Percentiles rank a stretch among this genome's conserved stretches.
phyloP scores from a whole-genome alignment of 2,113 vertebrate genomes.

The Oreochromis aureus region DNA sequence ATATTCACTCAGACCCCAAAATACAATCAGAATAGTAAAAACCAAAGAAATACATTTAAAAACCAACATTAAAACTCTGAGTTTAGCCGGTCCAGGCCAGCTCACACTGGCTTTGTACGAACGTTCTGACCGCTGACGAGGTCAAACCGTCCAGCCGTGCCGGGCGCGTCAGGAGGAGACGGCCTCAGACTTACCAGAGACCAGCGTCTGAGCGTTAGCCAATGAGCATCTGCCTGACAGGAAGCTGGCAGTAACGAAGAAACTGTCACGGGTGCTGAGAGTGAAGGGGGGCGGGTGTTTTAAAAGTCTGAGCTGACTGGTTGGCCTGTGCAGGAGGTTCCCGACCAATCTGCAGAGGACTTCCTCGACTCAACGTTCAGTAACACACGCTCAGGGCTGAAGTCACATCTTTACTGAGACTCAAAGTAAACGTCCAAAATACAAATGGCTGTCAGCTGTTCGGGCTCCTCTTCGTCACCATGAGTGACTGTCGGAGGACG shows the following conservation, averaged over 20 bases:
- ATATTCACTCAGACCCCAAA: not conserved
- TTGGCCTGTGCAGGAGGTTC: not conserved
- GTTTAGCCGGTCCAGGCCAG: not conserved
- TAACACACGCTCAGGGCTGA: not conserved
- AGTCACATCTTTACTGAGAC: not conserved
- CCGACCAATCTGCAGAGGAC: not conserved
- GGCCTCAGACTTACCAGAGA: not conserved
- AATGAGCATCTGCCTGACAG: not conserved
- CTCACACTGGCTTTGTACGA: not conserved
- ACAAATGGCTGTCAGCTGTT: not conserved
- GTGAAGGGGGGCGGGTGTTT: not conserved
- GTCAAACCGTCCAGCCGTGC: not conserved
- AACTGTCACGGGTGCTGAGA: not conserved
- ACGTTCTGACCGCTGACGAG: not conserved
- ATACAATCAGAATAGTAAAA: rapidly evolving
- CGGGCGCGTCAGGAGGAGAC: not conserved
- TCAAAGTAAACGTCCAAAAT: not conserved
- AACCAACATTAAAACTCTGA: not conserved
- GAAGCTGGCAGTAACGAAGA: not conserved
- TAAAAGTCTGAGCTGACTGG: not conserved
- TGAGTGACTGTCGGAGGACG: not conserved
- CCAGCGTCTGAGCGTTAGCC: not conserved
- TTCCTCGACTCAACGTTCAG: rapidly evolving
- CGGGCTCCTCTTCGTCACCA: rapidly evolving
- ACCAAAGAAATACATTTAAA: not conserved